Percentiles rank a stretch among this genome's conserved stretches.
phyloP scores from a whole-genome alignment of 2,888 invertebrate genomes.

The Nomada flava region DNA sequence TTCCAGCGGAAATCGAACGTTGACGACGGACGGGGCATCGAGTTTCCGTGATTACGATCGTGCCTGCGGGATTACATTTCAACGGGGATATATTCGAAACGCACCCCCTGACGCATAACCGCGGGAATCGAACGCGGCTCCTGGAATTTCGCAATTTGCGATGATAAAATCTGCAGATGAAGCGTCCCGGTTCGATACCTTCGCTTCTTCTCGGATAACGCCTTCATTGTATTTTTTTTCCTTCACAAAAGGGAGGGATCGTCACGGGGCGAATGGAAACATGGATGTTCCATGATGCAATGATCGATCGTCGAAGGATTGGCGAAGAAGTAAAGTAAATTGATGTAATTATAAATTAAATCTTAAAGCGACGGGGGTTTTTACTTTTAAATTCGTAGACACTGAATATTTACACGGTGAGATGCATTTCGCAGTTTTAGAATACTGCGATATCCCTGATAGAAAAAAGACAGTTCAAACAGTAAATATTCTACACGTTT shows the following conservation, averaged over 20 bases:
- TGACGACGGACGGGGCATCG: slow-evolving; percentile 11
- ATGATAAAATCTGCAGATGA: not conserved
- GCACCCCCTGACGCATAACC: not conserved
- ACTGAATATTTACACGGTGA: no score
- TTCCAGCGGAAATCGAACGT: slow-evolving; percentile 33
- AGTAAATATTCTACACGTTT: not conserved
- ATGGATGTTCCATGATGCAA: no score
- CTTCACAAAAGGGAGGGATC: no score
- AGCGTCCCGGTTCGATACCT: not conserved
- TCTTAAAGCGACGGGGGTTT: no score
- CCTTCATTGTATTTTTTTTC: not conserved
- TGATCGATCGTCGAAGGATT: no score
- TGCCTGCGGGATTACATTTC: slow-evolving; percentile 44
- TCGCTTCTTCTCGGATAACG: no score
- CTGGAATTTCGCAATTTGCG: slow-evolving; percentile 19
- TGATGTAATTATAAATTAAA: no score
- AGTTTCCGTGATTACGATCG: slow-evolving; percentile 30
- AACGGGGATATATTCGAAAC: slow-evolving; percentile 33
- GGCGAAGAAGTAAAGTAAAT: no score
- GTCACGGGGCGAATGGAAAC: no score
- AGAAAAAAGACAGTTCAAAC: not conserved
- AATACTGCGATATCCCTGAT: no score
- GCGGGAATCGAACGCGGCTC: not conserved
- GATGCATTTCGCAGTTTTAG: no score
- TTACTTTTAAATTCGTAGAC: no score